These are phyloP conservation scores for Kryptopterus vitreolus DNA, from an alignment of 2,797 vertebrate genomes.

Conservation along the genomic window DNA sequence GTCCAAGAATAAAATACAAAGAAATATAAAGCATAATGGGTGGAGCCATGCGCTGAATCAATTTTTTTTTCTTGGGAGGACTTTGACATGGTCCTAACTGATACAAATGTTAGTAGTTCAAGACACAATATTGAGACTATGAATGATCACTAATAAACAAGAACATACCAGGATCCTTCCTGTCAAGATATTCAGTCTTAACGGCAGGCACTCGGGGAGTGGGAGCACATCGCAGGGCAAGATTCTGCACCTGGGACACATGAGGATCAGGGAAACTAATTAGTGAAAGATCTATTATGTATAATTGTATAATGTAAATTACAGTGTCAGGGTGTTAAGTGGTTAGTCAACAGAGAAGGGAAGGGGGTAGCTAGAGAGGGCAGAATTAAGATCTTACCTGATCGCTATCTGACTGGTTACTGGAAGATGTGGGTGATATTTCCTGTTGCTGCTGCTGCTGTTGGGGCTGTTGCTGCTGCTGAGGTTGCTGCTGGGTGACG, in stretches of 20 bases:
- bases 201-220: conserved; percentile 71
- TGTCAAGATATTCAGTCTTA: conserved; percentile 78
- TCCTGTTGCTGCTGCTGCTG: conserved; percentile 75
- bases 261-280: background rate
- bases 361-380: too few relatives aligned
- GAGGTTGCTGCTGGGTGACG: conserved; percentile 74
- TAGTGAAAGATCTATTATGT: background rate
- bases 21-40: too few relatives aligned
- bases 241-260: conserved; percentile 86
- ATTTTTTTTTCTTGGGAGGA: too few relatives aligned
- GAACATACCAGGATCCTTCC: conserved; percentile 71
- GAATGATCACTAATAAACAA: background rate
- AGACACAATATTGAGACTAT: background rate
- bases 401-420: conserved; percentile 86
- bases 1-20: background rate
- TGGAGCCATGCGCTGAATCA: too few relatives aligned
- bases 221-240: conserved; percentile 87
- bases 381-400: conserved; percentile 75
- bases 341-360: background rate
- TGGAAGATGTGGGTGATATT: conserved; percentile 73
- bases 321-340: background rate
- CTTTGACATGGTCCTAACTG: background rate
- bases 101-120: background rate
- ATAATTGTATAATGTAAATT: background rate
- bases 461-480: conserved; percentile 56